Percentiles rank a stretch among this genome's conserved stretches.
These are phyloP conservation scores for Troides oblongomaculatus DNA, from an alignment of 2,888 invertebrate species.

Conservation along the genomic window DNA sequence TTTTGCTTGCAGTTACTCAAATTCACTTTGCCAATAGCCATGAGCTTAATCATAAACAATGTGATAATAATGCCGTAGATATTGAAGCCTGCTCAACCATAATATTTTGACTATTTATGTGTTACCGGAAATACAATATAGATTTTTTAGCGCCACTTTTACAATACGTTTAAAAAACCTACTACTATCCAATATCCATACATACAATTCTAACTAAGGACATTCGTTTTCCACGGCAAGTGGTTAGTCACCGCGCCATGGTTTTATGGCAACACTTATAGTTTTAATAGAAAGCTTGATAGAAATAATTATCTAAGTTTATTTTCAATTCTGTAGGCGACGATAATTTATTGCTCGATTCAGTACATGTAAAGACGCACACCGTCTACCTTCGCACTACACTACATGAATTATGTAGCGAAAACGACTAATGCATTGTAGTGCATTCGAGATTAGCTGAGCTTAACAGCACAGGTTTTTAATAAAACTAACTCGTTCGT, in stretches of 20 bases:
- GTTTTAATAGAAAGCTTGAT: not conserved
- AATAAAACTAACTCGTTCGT: constrained; percentile 28
- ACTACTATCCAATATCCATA: too few relatives aligned
- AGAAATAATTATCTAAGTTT: constrained; percentile 3
- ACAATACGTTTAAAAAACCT: too few relatives aligned
- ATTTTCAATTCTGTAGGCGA: constrained; percentile 22
- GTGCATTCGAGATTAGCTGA: constrained; percentile 41
- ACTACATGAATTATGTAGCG: constrained; percentile 43
- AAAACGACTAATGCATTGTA: constrained; percentile 40
- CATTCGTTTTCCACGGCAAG: too few relatives aligned
- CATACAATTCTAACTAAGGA: too few relatives aligned
- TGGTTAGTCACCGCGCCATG: too few relatives aligned
- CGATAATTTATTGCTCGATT: constrained; percentile 24
- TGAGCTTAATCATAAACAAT: too few relatives aligned
- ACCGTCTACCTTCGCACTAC: constrained; percentile 30
- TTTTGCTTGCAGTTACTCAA: not conserved
- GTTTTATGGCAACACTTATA: too few relatives aligned
- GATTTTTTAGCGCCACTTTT: too few relatives aligned
- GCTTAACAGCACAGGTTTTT: constrained; percentile 30
- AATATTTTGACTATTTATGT: too few relatives aligned
- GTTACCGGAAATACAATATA: too few relatives aligned
- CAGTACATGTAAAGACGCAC: constrained; percentile 23
- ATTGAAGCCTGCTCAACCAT: too few relatives aligned
- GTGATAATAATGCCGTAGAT: too few relatives aligned
- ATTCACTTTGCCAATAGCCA: not conserved